Percentiles rank a stretch among this genome's conserved stretches.
phyloP scores from a whole-genome alignment of 2,113 vertebrate genomes.

The Myiopsitta monachus region DNA sequence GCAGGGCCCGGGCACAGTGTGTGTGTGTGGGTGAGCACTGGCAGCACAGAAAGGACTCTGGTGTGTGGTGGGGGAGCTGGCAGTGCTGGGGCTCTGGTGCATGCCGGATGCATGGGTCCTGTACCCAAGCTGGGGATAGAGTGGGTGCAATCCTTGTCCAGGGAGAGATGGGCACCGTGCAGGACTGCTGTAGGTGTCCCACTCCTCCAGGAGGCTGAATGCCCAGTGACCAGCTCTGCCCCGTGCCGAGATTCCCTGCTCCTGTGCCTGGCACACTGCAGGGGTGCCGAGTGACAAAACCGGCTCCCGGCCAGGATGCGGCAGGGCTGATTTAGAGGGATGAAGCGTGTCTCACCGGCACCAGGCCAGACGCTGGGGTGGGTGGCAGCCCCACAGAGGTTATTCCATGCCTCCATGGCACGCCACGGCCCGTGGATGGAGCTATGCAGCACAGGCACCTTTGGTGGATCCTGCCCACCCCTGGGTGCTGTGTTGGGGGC shows the following conservation, averaged over 20 bases:
- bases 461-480: not conserved
- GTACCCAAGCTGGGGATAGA: fast-evolving
- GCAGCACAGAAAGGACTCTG: slow-evolving; percentile 43
- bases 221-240: not conserved
- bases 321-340: not conserved
- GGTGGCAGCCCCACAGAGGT: not conserved
- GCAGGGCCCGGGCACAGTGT: slow-evolving; percentile 21
- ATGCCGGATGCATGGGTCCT: fast-evolving
- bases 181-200: not conserved
- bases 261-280: not conserved
- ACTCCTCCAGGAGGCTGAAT: not conserved
- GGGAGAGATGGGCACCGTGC: not conserved
- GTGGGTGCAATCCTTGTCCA: fast-evolving
- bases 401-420: fast-evolving
- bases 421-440: fast-evolving
- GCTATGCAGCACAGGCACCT: not conserved
- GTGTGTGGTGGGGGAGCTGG: not conserved
- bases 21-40: slow-evolving; percentile 52
- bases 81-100: not conserved
- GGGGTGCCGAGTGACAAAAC: not conserved
- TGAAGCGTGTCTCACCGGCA: not conserved
- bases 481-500: fast-evolving
- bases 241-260: not conserved
- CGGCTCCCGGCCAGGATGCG: not conserved
- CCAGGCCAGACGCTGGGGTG: not conserved